These are phyloP conservation scores for Oncorhynchus kisutch DNA, from an alignment of 2,113 vertebrate genomes.

Conservation along the genomic window DNA sequence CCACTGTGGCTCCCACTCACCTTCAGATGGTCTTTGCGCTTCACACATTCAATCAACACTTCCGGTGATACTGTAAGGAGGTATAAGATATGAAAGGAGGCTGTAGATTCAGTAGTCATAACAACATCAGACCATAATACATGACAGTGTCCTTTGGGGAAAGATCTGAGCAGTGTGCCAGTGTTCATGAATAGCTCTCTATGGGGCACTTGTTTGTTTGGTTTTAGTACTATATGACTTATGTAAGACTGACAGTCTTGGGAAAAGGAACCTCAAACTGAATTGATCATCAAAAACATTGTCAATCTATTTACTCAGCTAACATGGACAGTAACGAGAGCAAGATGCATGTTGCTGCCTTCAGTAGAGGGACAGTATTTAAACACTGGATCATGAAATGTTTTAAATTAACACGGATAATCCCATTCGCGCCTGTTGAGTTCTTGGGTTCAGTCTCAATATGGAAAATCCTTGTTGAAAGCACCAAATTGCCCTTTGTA, in stretches of 20 bases:
- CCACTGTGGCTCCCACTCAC: slow-evolving; percentile 59
- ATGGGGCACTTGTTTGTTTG: not conserved
- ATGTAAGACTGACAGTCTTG: not conserved
- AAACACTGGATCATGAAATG: slow-evolving; percentile 11
- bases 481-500: slow-evolving; percentile 35
- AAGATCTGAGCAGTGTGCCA: not conserved
- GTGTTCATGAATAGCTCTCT: not conserved
- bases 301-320: not conserved
- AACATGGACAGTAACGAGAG: not conserved
- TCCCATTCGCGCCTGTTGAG: slow-evolving; percentile 33
- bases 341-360: not conserved
- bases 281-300: not conserved
- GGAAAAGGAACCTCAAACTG: not conserved
- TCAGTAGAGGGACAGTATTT: not conserved
- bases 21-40: slow-evolving; percentile 81
- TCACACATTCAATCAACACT: slow-evolving; percentile 83
- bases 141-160: not conserved
- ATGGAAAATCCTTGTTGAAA: slow-evolving; percentile 40
- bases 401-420: slow-evolving; percentile 28
- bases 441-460: slow-evolving; percentile 30
- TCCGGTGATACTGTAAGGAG: slow-evolving; percentile 61
- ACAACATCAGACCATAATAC: not conserved
- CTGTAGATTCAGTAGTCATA: not conserved
- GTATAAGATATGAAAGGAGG: not conserved
- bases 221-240: not conserved